phyloP scores from a whole-genome alignment of 2,113 vertebrate genomes.

The Coryphaenoides rupestris region DNA sequence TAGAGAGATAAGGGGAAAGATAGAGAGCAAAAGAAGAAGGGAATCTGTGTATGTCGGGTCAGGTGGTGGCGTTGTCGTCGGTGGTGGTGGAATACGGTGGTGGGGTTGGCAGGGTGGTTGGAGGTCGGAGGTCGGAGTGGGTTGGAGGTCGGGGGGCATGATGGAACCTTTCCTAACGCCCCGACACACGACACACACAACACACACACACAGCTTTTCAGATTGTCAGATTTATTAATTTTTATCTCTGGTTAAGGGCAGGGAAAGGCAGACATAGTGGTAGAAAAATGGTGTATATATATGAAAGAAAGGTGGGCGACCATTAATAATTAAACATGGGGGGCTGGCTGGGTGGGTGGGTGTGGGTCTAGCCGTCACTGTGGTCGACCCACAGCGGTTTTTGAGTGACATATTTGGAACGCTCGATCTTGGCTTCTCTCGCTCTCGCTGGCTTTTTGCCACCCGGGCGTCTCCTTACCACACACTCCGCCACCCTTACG shows the following conservation, averaged over 20 bases:
- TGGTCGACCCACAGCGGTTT: constrained; percentile 52
- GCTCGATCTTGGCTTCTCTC: constrained; percentile 53
- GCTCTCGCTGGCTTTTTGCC: no score
- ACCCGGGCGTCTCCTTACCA: no score
- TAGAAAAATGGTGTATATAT: constrained; percentile 20
- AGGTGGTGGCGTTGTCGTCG: background rate
- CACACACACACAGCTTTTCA: constrained; percentile 66
- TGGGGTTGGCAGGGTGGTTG: constrained; percentile 18
- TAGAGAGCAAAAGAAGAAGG: background rate
- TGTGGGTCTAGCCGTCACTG: background rate
- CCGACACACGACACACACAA: constrained; percentile 63
- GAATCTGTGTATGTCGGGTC: no score
- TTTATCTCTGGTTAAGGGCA: background rate
- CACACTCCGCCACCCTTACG: no score
- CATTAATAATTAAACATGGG: constrained; percentile 72
- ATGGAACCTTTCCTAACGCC: constrained; percentile 28
- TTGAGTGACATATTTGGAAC: constrained; percentile 72
- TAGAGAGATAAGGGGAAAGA: background rate
- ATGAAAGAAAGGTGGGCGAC: constrained; percentile 15
- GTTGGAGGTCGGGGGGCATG: no score
- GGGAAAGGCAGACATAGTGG: constrained; percentile 37
- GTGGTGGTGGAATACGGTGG: background rate
- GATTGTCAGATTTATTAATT: constrained; percentile 37
- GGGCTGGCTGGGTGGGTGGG: no score
- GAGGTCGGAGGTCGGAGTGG: constrained; percentile 35